Base-by-base conservation (phyloP, 2,797 vertebrate genomes). In the Oreochromis mossambicus region DNA sequence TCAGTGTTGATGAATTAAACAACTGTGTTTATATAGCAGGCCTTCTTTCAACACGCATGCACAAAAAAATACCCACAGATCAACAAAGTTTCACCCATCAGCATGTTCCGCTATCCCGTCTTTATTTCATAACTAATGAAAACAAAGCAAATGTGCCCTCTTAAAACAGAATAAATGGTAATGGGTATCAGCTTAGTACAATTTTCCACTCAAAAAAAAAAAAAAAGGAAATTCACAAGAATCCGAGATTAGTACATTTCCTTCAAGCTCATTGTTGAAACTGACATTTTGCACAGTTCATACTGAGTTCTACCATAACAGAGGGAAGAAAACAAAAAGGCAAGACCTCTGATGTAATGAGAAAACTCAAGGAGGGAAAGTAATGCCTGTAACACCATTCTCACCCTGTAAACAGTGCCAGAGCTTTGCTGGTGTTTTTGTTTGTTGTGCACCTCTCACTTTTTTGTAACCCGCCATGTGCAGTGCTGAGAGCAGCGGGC, bases 1-100 rank as follows among this genome's bases (percentile, higher is more conserved):
- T 86, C 82, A 79, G 29, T 94, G 92, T 94, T 94, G 90, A 92
- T 94, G 76, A 84, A 92, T 94, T 94, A 92, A 91, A 93, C 87
- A 82, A 68, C 29, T 77, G 38, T 91, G 89, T 93, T 93, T 92
- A 89, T 79, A 89, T 77, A 87, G 68, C 86, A 88, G 88, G 56
- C 41, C 83, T 85, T 83, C 77, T 87, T 78, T 88, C n/a, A 83
- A 77, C 85, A 87, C 9, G 4, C 56, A 80, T 36, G 51, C 83
- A 87, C 81, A 56, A 68, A 63, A 83, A 80, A 34, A 48, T 83
- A 89, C 3, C 80, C 29, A 83, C 79, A 85, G 46, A 54, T 24
- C 29, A 8, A 83, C 19, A 38, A 73, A 4, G 68, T 75, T 46
- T 48, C 14, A 73, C 14, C 8, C 24, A 38, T 70, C 13, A 46